Percentiles rank a stretch among this genome's conserved stretches.
Evolutionary conservation across 2,113 vertebrate genomes (phyloP).

Genomic region (Anas platyrhynchos): DNA sequence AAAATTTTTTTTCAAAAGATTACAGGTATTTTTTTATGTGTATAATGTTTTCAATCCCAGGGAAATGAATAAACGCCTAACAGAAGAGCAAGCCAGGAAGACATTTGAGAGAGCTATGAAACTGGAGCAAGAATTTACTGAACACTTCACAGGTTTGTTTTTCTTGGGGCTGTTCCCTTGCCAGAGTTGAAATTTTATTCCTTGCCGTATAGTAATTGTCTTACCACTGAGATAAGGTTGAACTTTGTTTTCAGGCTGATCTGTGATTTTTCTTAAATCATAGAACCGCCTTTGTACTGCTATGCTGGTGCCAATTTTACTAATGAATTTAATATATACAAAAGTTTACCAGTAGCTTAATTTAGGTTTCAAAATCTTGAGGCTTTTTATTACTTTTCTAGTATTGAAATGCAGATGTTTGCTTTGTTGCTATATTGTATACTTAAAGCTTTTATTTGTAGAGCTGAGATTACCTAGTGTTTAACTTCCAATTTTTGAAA

Average conservation of each 20-base stretch:
- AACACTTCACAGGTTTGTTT: slow-evolving; percentile 95
- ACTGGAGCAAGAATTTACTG: slow-evolving; percentile 97
- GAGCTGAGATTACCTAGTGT: background rate
- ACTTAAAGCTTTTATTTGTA: background rate
- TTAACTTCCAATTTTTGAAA: background rate
- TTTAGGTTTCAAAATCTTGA: background rate
- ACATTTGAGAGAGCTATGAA: slow-evolving; percentile 95
- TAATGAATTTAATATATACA: background rate
- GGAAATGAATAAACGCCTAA: slow-evolving; percentile 99
- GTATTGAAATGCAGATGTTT: background rate
- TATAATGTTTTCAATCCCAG: slow-evolving; percentile 70
- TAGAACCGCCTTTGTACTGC: background rate
- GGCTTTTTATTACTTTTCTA: background rate
- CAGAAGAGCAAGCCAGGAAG: slow-evolving; percentile 93
- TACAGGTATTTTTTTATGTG: background rate
- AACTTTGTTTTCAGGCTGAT: background rate
- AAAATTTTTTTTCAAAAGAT: background rate
- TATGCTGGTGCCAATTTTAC: background rate
- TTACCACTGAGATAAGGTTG: background rate
- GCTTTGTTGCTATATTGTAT: background rate
- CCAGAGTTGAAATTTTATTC: background rate
- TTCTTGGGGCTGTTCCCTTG: background rate
- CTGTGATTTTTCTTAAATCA: background rate
- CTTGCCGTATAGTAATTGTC: background rate
- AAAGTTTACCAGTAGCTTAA: background rate